Evolutionary conservation across 2,113 vertebrate species (phyloP), one percentile per base, ranked within the genome.

Genomic region (Edolisoma coerulescens): DNA sequence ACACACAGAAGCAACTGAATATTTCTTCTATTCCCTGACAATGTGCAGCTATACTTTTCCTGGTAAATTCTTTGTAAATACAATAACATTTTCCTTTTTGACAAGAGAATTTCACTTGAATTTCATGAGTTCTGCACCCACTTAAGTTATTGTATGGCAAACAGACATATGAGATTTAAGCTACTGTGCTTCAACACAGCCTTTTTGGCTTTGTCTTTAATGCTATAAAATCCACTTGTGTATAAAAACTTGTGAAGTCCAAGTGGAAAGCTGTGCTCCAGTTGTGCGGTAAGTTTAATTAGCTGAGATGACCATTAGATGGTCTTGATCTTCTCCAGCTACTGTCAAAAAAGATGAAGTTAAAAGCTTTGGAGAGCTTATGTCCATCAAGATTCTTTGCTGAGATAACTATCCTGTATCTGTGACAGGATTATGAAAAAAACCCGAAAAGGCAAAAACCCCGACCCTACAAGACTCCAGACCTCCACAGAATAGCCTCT

Each of bases 341-440:
- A 16, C 16, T 50, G 24, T 13, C 39, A 71, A 67, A 45, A 47
- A 70, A 69, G 6, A 17, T 0, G 0, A 8, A 24, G 8, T 42
- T 76, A 80, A 88, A 92, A 96, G 7, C 8, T 64, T 60, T 19
- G 49, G 22, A 50, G 28, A 68, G 1, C 4, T 64, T 41, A 54
- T 33, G 75, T 80, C 16, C 13, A 32, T 16, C 8, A 37, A 30
- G 12, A 47, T 30, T 69, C 37, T 56, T 50, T 77, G 33, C 21
- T 60, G 30, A 71, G 15, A n/a, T 15, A 56, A 52, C 32, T 44
- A 6, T 30, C 4, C 5, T 41, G 1, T 21, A 24, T 27, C 24
- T 32, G 6, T 20, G 5, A 20, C 13, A 54, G 4, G 11, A 56
- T 41, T 17, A 17, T 7, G 32, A 54, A 75, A 53, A 45, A 67